phyloP scores from a whole-genome alignment of 2,113 vertebrate genomes.

The Strix aluco region DNA sequence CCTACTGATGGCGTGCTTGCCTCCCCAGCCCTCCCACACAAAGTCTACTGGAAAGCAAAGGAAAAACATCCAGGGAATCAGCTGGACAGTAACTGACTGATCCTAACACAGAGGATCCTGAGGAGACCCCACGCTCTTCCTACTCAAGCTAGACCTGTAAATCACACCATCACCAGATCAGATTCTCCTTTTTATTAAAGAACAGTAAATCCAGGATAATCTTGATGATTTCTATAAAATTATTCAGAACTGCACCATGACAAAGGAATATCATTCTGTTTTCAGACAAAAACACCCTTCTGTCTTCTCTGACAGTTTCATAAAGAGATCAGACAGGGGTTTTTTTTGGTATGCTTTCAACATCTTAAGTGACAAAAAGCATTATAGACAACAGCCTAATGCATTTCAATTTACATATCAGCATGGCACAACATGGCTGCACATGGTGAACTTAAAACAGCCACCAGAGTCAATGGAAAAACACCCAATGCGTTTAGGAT shows the following conservation, averaged over 20 bases:
- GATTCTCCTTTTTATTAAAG: neutral
- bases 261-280: neutral
- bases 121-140: neutral
- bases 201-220: slow-evolving; percentile 4
- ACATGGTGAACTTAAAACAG: neutral
- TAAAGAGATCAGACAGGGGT: neutral
- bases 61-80: neutral
- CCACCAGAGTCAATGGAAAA: neutral
- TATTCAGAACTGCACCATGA: neutral
- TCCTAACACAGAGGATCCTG: neutral
- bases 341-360: neutral
- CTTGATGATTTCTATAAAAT: neutral
- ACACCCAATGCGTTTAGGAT: neutral
- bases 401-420: neutral
- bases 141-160: neutral
- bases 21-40: slow-evolving; percentile 5
- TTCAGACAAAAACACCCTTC: neutral
- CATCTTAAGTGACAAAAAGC: neutral
- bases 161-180: neutral
- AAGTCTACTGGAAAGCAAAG: neutral
- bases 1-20: neutral
- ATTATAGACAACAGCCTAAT: neutral
- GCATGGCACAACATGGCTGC: neutral
- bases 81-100: neutral
- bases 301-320: neutral